A percentile compares a stretch with the other conserved stretches of the same genome.
phyloP scores from a whole-genome alignment of 2,888 invertebrate genomes.

The Papilio protenor region DNA sequence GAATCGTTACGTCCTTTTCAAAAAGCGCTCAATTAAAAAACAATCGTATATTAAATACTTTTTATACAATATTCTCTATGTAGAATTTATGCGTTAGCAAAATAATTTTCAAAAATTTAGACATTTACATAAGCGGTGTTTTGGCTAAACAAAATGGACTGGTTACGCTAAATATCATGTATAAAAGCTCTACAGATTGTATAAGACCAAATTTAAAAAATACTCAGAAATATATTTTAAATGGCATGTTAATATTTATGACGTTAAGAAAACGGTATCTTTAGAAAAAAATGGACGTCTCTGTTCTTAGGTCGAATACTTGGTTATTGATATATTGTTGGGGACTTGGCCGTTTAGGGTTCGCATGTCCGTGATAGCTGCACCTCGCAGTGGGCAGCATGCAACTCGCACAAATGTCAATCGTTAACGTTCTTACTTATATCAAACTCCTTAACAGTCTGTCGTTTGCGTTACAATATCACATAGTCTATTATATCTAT shows the following conservation, averaged over 20 bases:
- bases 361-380: constrained; percentile 44
- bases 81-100: constrained; percentile 77
- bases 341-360: constrained; percentile 63
- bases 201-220: constrained; percentile 80
- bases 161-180: constrained; percentile 80
- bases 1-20: constrained; percentile 67
- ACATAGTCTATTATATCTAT: constrained; percentile 74
- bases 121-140: constrained; percentile 76
- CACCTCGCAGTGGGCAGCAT: constrained; percentile 47
- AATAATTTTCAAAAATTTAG: constrained; percentile 76
- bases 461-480: constrained; percentile 74
- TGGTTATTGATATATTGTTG: constrained; percentile 75
- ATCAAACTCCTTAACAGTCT: constrained; percentile 76
- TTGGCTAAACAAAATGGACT: constrained; percentile 84
- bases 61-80: constrained; percentile 65
- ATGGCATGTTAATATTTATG: constrained; percentile 73
- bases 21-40: constrained; percentile 68
- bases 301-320: constrained; percentile 81
- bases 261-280: constrained; percentile 77
- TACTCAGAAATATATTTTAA: constrained; percentile 81
- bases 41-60: constrained; percentile 60
- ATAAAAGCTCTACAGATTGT: constrained; percentile 83
- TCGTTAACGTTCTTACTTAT: constrained; percentile 62
- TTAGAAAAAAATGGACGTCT: constrained; percentile 84
- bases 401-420: constrained; percentile 54